phyloP scores from a whole-genome alignment of 2,113 vertebrate species.

The Perccottus glenii region DNA sequence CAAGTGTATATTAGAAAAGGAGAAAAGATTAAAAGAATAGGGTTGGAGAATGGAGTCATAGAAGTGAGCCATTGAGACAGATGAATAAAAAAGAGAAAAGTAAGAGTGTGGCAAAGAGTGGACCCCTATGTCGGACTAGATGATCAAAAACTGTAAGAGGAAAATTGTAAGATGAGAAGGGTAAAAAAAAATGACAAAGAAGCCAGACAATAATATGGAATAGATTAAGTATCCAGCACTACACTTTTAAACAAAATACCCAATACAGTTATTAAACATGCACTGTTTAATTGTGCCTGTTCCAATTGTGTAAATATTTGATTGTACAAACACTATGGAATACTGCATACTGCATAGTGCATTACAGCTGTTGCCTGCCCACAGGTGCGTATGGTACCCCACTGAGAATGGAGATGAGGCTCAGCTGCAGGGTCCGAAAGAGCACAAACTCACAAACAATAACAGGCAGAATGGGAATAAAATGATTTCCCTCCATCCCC shows the following conservation, averaged over 20 bases:
- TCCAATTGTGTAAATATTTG: conserved; percentile 27
- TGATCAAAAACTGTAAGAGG: background rate
- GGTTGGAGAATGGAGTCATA: background rate
- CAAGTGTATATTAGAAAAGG: conserved; percentile 16
- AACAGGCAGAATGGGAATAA: conserved; percentile 53
- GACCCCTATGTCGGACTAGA: conserved; percentile 16
- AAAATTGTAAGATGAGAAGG: background rate
- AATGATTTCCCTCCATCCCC: conserved; percentile 29
- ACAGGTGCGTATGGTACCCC: conserved; percentile 53
- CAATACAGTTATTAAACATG: background rate
- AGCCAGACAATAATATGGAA: no score
- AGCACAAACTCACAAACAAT: conserved; percentile 43
- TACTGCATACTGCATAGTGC: conserved; percentile 19
- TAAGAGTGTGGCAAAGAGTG: conserved; percentile 6
- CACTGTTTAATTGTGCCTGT: background rate
- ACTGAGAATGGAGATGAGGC: conserved; percentile 48
- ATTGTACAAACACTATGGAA: conserved; percentile 7
- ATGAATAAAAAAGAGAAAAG: conserved; percentile 6
- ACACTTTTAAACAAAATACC: background rate
- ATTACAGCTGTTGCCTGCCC: conserved; percentile 22
- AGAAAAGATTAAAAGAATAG: conserved; percentile 24
- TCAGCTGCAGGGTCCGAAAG: conserved; percentile 67
- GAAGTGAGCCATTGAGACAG: conserved; percentile 9
- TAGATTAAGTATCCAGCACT: conserved; percentile 5
- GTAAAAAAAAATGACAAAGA: background rate